These are phyloP conservation scores for Agrotis ipsilon DNA, from an alignment of 2,888 invertebrate genomes.

Conservation along the genomic window DNA sequence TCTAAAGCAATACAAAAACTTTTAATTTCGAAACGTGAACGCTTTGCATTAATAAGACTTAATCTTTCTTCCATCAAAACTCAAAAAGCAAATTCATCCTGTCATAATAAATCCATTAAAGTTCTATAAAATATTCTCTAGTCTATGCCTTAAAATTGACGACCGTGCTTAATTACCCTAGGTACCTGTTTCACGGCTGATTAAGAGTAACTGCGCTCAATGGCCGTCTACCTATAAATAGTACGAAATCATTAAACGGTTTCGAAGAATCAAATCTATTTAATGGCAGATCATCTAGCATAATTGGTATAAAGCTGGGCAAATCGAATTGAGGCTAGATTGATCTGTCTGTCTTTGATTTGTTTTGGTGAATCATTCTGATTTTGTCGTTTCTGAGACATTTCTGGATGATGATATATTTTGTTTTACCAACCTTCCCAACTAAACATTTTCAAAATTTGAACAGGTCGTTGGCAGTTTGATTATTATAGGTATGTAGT, in stretches of 20 bases:
- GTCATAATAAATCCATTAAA: not conserved
- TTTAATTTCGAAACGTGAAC: not conserved
- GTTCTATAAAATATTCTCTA: conserved; percentile 7
- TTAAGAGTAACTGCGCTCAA: conserved; percentile 34
- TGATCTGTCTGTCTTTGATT: conserved; percentile 1
- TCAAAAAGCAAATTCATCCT: no score
- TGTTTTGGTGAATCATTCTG: conserved; percentile 13
- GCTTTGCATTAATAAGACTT: no score
- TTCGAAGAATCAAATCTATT: conserved; percentile 8
- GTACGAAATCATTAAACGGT: conserved; percentile 29
- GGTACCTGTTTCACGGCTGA: conserved; percentile 48
- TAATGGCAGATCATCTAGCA: conserved; percentile 4
- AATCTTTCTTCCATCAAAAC: not conserved
- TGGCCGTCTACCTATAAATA: conserved; percentile 22
- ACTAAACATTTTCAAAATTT: no score
- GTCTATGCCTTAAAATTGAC: conserved; percentile 33
- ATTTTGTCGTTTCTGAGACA: conserved; percentile 6
- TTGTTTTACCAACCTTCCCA: no score
- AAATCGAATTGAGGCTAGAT: conserved; percentile 20
- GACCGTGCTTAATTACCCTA: conserved; percentile 39
- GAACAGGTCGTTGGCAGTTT: no score
- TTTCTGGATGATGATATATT: conserved; percentile 3
- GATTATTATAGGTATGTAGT: no score
- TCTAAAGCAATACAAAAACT: not conserved
- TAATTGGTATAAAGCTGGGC: conserved; percentile 18